Percentiles rank a stretch among this genome's conserved stretches.
Evolutionary conservation across 2,888 invertebrate genomes (phyloP).

Genomic region (Chrysomela aeneicollis): DNA sequence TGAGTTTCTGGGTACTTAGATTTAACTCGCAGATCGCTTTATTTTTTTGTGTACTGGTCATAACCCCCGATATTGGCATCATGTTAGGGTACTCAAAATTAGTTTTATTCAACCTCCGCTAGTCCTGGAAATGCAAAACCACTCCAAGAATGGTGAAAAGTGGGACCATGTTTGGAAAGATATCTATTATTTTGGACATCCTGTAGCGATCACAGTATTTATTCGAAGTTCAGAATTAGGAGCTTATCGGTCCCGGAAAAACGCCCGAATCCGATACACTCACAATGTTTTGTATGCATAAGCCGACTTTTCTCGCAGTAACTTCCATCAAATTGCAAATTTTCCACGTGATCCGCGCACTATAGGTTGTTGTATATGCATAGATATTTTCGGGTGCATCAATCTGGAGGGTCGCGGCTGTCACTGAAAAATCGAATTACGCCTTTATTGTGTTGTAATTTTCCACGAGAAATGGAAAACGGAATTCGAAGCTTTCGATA

Average conservation of each 20-base stretch:
- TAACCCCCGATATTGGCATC: no score
- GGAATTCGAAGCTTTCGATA: neutral
- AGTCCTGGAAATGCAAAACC: no score
- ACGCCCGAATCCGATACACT: constrained; percentile 53
- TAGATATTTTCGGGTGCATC: constrained; percentile 37
- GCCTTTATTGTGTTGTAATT: constrained; percentile 17
- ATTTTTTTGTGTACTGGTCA: no score
- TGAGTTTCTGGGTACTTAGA: no score
- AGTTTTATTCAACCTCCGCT: no score
- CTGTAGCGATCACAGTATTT: constrained; percentile 56
- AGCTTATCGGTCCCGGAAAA: constrained; percentile 57
- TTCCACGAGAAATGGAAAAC: neutral
- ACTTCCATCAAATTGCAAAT: constrained; percentile 57
- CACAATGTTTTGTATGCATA: constrained; percentile 52
- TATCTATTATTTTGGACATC: no score
- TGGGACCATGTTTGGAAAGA: no score
- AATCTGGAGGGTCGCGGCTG: constrained; percentile 21
- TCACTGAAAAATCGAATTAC: constrained; percentile 18
- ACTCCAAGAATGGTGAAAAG: no score
- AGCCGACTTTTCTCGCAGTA: constrained; percentile 44
- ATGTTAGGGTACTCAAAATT: no score
- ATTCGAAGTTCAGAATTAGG: constrained; percentile 55
- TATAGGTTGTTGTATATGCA: constrained; percentile 37
- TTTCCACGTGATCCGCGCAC: constrained; percentile 48
- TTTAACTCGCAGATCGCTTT: no score